phyloP scores from a whole-genome alignment of 2,888 invertebrate genomes.

The Anodontia alba region DNA sequence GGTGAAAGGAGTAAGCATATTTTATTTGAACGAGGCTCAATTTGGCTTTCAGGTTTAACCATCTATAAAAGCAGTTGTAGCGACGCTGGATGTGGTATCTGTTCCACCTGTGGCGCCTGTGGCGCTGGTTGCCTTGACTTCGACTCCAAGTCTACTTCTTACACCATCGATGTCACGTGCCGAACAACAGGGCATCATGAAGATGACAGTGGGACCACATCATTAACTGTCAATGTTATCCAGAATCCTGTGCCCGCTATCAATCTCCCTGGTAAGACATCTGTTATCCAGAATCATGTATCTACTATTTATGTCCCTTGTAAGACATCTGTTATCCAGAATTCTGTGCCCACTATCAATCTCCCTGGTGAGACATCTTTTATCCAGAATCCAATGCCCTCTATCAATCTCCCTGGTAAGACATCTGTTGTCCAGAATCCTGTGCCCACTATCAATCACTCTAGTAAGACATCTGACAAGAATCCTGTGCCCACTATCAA shows the following conservation, averaged over 20 bases:
- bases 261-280: background rate
- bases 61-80: background rate
- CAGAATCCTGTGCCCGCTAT: background rate
- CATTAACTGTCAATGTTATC: background rate
- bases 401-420: background rate
- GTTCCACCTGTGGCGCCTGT: background rate
- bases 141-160: background rate
- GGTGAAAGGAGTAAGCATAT: too few relatives aligned
- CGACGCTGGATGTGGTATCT: background rate
- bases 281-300: too few relatives aligned
- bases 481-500: too few relatives aligned
- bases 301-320: too few relatives aligned
- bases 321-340: too few relatives aligned
- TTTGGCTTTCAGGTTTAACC: background rate
- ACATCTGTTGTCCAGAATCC: background rate
- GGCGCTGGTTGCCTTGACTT: background rate
- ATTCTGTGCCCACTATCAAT: too few relatives aligned
- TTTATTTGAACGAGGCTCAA: too few relatives aligned
- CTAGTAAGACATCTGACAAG: too few relatives aligned
- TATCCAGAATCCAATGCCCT: background rate
- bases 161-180: background rate
- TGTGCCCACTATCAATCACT: background rate
- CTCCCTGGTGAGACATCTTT: too few relatives aligned
- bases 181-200: background rate
- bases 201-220: background rate